Base-by-base conservation (phyloP, 2,113 vertebrate species). In the Megaptera novaeangliae region DNA sequence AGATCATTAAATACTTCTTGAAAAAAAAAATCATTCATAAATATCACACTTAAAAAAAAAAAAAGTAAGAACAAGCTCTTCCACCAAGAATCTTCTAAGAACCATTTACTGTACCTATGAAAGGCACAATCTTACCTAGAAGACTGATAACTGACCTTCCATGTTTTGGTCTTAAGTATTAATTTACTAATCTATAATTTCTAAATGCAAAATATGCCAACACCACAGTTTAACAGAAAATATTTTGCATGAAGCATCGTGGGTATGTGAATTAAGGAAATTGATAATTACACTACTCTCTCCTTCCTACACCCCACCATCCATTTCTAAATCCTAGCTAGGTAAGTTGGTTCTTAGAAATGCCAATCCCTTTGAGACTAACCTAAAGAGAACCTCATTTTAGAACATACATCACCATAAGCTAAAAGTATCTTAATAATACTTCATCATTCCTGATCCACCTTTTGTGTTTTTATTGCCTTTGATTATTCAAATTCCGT, bases 401-500 rank as follows among this genome's bases (percentile, higher is more conserved):
- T 72, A n/a, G 63, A 91, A 44, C 21, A 52, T 0, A 0, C 4
- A 61, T 69, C 69, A 31, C 88, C 95, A 89, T 63, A 78, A 85
- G 41, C 59, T 44, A 80, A 39, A 57, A 80, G 77, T 29, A 77
- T 41, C 49, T 75, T 87, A 93, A 39, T 34, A 64, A 89, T 68
- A 64, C 15, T n/a, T 93, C 9, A 17, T 63, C n/a, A 77, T 46
- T 31, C 25, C 86, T 17, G 7, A 83, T 10, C 25, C 27, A 66
- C 5, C 23, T 94, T 82, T 74, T 83, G 92, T 61, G 36, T 59
- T 89, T 96, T 75, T 44, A 78, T 29, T 88, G 52, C 61, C 82
- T 94, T 77, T 80, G 94, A 96, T 90, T 95, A 95, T 77, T 94
- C 81, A 89, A 94, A 97, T 85, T 92, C 66, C 92, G 74, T 87